Evolutionary conservation across 1,140 invertebrate species (phyloP).

Genomic region (Belonocnema kinseyi): DNA sequence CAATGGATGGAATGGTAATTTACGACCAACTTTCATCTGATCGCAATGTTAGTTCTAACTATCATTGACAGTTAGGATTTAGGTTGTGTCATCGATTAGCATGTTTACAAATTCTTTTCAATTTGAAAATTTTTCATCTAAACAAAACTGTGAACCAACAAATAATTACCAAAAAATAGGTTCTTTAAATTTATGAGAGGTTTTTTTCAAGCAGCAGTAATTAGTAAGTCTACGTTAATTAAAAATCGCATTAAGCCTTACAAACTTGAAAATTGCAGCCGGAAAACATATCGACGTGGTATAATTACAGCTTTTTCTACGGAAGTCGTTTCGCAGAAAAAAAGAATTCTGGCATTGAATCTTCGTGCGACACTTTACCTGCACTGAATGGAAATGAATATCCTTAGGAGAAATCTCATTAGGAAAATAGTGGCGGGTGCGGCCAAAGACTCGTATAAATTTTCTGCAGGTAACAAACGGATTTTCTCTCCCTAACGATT

Average conservation of each 20-base stretch:
- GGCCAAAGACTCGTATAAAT: constrained; percentile 25
- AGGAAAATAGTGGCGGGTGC: constrained; percentile 23
- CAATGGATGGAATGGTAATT: constrained; percentile 17
- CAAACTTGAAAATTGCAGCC: background rate
- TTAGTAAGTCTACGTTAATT: background rate
- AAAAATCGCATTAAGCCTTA: background rate
- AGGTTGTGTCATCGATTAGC: background rate
- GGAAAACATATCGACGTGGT: background rate
- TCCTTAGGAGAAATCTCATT: constrained; percentile 28
- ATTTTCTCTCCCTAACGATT: constrained; percentile 21
- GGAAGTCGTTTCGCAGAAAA: background rate
- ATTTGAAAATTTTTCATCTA: background rate
- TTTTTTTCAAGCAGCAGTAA: no score
- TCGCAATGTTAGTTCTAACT: constrained; percentile 11
- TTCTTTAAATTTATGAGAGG: background rate
- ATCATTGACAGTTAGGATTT: constrained; percentile 24
- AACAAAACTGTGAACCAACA: background rate
- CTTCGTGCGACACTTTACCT: constrained; percentile 15
- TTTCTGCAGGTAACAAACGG: constrained; percentile 30
- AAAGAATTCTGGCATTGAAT: constrained; percentile 11
- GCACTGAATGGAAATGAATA: constrained; percentile 29
- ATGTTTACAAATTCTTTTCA: background rate
- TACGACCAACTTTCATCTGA: constrained; percentile 8
- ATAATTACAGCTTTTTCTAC: background rate
- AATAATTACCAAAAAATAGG: background rate